Conservation (phyloP, 1,140 invertebrate genomes). For the Drosophila melanica region DNA sequence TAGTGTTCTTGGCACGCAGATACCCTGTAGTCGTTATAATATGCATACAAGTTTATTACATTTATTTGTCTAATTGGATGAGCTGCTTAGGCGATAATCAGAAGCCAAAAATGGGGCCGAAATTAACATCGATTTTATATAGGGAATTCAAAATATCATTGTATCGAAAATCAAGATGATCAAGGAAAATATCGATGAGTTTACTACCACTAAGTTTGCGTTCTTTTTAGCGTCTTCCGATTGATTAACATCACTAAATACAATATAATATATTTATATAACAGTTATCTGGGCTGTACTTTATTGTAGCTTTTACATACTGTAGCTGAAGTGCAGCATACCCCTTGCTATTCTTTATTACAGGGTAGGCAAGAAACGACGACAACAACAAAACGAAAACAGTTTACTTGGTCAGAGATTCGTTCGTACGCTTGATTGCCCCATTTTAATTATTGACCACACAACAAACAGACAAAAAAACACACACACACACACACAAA, state of each 20-base stretch:
- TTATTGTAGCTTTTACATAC: too few relatives aligned
- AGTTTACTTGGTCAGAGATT: constrained; percentile 60
- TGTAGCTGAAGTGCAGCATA: background rate
- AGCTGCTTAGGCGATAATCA: background rate
- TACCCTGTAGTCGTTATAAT: constrained; percentile 12
- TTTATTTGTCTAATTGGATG: background rate
- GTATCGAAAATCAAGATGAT: too few relatives aligned
- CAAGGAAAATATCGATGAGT: too few relatives aligned
- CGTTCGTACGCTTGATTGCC: constrained; percentile 55
- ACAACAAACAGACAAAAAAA: constrained; percentile 7
- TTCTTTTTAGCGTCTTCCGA: too few relatives aligned
- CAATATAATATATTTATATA: too few relatives aligned
- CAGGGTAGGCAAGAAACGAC: constrained; percentile 10
- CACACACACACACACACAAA: constrained; percentile 5
- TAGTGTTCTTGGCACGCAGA: background rate
- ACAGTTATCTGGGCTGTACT: too few relatives aligned
- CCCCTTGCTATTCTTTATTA: background rate
- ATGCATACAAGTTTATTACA: background rate
- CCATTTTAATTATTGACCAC: constrained; percentile 68
- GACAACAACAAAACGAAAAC: constrained; percentile 36
- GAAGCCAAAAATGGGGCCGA: too few relatives aligned
- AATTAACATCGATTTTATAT: too few relatives aligned
- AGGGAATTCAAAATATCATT: too few relatives aligned
- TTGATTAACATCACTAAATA: too few relatives aligned
- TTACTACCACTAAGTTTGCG: too few relatives aligned